Base-by-base conservation (phyloP, 2,797 vertebrate genomes). In the Muscicapa striata region DNA sequence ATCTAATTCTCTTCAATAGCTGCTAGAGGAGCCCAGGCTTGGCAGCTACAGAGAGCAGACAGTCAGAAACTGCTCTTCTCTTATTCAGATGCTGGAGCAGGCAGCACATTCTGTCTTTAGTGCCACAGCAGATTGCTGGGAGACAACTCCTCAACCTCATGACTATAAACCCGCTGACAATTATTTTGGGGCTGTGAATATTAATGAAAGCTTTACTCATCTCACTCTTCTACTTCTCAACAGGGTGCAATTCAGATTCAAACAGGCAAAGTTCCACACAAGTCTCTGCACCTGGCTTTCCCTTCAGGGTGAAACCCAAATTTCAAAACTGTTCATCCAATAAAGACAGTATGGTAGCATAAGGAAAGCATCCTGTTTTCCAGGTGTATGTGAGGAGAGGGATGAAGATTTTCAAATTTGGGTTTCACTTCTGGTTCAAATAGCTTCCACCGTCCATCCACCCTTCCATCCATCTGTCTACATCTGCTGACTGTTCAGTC, bases 161-260 rank as follows among this genome's bases (percentile, higher is more conserved):
- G 36, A 69, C 59, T 72, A 91, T 51, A 93, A 95, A 78, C 24
- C 17, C 4, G 6, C 27, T 87, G 69, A 88, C 30, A 83, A 78
- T 88, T 90, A 83, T 61, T 64, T 78, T 52, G 51, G 29, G 24
- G 30, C 51, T 90, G 64, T 84, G 90, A 91, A 94, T 86, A 94
- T 75, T 95, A 84, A 91, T 20, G 55, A 93, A 84, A 76, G 22
- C 48, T 91, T 93, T 86, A 78, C 34, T 88, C 36, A 84, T 68
- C 22, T 80, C 30, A 38, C 40, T 86, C 54, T 54, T 80, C 48
- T 70, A 13, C 57, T 87, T 89, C 79, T 81, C 54, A 84, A 21
- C 10, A 73, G 79, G 51, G 45, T 68, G 45, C 32, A 85, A 52
- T 83, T 83, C 57, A 93, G 41, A 83, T n/a, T 63, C 38, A 66